phyloP scores from a whole-genome alignment of 2,797 vertebrate species.

The Etheostoma nigrum region DNA sequence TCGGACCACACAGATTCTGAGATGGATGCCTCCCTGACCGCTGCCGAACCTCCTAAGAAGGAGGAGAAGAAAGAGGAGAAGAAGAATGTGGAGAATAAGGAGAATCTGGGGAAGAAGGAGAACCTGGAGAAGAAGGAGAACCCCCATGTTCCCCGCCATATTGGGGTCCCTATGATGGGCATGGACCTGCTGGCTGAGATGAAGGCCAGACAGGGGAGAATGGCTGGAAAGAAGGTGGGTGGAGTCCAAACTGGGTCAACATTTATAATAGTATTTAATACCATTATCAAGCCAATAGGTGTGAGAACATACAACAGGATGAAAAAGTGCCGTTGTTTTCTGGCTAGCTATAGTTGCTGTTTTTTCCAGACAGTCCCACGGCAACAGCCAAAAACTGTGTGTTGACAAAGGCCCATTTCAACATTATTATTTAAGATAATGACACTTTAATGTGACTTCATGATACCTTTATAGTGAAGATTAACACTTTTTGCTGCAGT shows the following conservation, averaged over 20 bases:
- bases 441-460: background rate
- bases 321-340: background rate
- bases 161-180: slow-evolving; percentile 92
- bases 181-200: slow-evolving; percentile 94
- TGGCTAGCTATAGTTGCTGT: background rate
- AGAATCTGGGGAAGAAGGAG: slow-evolving; percentile 42
- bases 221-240: slow-evolving; percentile 90
- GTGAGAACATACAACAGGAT: background rate
- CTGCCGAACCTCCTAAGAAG: slow-evolving; percentile 73
- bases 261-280: background rate
- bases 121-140: slow-evolving; percentile 44
- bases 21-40: slow-evolving; percentile 65
- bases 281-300: background rate
- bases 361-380: background rate
- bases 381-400: background rate
- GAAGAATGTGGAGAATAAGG: slow-evolving; percentile 31
- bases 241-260: background rate
- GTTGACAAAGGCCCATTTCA: background rate
- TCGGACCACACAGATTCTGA: slow-evolving; percentile 66
- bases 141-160: slow-evolving; percentile 78
- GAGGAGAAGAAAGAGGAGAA: slow-evolving; percentile 21
- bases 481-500: background rate
- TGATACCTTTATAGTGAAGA: no score
- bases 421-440: background rate
- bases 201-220: slow-evolving; percentile 93